phyloP scores from a whole-genome alignment of 2,797 vertebrate genomes.

The Pseudochaenichthys georgianus region DNA sequence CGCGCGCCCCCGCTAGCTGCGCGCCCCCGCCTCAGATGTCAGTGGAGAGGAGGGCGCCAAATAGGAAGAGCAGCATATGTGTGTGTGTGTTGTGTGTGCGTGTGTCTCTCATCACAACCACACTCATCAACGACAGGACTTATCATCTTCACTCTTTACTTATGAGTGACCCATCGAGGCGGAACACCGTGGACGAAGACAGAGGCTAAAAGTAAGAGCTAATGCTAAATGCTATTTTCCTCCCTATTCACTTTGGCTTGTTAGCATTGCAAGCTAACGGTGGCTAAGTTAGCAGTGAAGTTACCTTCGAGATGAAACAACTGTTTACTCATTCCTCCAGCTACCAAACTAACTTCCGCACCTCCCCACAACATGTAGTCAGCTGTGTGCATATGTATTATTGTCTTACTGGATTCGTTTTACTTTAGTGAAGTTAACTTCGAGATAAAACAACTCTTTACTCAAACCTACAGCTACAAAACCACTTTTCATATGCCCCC shows the following conservation, averaged over 20 bases:
- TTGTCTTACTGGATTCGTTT: no score
- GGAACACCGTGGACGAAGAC: conserved; percentile 21
- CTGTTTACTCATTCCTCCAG: not conserved
- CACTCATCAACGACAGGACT: not conserved
- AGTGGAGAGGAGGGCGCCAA: conserved; percentile 72
- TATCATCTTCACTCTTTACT: not conserved
- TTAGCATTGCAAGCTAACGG: conserved; percentile 38
- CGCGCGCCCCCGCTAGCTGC: conserved; percentile 63
- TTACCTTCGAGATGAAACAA: not conserved
- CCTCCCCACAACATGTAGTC: no score
- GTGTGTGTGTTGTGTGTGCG: not conserved
- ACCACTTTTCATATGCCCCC: fast-evolving
- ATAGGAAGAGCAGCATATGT: conserved; percentile 56
- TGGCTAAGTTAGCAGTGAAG: conserved; percentile 32
- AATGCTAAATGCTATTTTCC: not conserved
- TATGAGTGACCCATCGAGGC: conserved; percentile 18
- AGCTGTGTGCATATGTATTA: no score
- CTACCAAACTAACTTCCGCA: no score
- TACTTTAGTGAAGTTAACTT: not conserved
- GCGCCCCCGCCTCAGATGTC: conserved; percentile 59
- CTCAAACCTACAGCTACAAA: no score
- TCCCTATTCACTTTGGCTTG: not conserved
- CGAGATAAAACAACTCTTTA: not conserved
- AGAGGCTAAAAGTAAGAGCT: conserved; percentile 44
- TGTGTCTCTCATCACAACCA: conserved; percentile 5